A percentile compares a stretch with the other conserved stretches of the same genome.
Conservation (phyloP, 2,888 invertebrate species). For the Caenorhabditis sp. region DNA sequence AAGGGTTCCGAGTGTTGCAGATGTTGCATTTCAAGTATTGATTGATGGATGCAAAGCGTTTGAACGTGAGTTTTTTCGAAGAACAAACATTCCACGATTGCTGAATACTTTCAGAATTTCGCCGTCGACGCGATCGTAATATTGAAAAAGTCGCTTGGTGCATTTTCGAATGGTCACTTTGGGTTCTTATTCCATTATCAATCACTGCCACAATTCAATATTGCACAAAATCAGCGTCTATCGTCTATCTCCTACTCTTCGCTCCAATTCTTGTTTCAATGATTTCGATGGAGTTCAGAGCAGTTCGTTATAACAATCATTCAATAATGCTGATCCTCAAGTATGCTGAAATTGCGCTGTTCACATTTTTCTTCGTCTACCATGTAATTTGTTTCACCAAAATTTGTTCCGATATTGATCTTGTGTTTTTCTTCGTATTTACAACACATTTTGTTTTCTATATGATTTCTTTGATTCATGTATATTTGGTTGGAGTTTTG, state of each 20-base stretch:
- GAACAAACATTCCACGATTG: too few species aligned
- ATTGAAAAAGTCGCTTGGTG: neutral
- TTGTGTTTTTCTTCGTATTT: slow-evolving; percentile 2
- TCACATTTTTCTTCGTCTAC: slow-evolving; percentile 6
- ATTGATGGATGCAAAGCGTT: slow-evolving; percentile 3
- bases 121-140: neutral
- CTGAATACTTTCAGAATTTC: neutral
- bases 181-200: slow-evolving; percentile 3
- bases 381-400: slow-evolving; percentile 8
- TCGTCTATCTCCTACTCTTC: neutral
- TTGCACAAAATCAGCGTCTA: neutral
- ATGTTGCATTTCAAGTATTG: neutral
- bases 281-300: neutral
- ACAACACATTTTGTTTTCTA: slow-evolving; percentile 6
- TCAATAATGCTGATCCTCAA: neutral
- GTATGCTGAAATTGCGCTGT: neutral
- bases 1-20: neutral
- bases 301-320: neutral
- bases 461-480: slow-evolving; percentile 3
- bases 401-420: neutral
- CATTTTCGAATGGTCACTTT: slow-evolving; percentile 7
- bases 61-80: neutral
- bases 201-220: slow-evolving; percentile 3
- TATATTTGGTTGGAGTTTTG: neutral
- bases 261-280: neutral